Evolutionary conservation across 1,140 invertebrate species (phyloP).

Genomic region (Papilio helenus): DNA sequence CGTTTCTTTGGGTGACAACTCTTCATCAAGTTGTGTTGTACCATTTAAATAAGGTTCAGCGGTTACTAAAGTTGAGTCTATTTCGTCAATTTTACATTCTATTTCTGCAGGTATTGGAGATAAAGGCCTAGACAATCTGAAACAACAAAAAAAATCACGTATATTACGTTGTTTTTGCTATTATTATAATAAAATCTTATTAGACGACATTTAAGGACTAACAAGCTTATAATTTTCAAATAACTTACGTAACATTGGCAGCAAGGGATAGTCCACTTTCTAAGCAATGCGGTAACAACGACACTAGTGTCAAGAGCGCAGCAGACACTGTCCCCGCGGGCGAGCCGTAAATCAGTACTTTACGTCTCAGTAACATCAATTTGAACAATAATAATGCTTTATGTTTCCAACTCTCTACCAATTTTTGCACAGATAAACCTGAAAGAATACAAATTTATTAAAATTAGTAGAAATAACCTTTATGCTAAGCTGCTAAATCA

Average conservation of each 20-base stretch:
- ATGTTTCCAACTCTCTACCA: conserved; percentile 94
- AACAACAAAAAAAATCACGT: conserved; percentile 50
- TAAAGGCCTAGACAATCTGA: conserved; percentile 89
- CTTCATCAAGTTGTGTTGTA: conserved; percentile 62
- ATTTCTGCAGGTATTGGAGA: conserved; percentile 87
- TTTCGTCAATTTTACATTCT: conserved; percentile 73
- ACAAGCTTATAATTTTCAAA: conserved; percentile 10
- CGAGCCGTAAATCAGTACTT: conserved; percentile 96
- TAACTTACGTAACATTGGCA: conserved; percentile 89
- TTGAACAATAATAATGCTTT: conserved; percentile 97
- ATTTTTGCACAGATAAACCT: conserved; percentile 75
- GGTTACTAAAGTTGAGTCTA: conserved; percentile 60
- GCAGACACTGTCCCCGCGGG: conserved; percentile 95
- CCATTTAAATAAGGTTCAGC: conserved; percentile 69
- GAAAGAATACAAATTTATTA: conserved; percentile 43
- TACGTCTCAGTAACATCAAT: conserved; percentile 92
- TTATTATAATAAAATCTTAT: neutral
- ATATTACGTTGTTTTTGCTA: neutral
- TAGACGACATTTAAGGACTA: neutral
- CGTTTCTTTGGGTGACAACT: conserved; percentile 72
- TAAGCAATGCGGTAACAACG: conserved; percentile 94
- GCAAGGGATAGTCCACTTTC: conserved; percentile 94
- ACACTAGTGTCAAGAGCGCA: conserved; percentile 93
- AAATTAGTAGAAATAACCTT: neutral
- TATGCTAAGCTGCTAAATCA: neutral